Base-by-base conservation (phyloP, 2,113 vertebrate genomes). In the Silurus meridionalis region DNA sequence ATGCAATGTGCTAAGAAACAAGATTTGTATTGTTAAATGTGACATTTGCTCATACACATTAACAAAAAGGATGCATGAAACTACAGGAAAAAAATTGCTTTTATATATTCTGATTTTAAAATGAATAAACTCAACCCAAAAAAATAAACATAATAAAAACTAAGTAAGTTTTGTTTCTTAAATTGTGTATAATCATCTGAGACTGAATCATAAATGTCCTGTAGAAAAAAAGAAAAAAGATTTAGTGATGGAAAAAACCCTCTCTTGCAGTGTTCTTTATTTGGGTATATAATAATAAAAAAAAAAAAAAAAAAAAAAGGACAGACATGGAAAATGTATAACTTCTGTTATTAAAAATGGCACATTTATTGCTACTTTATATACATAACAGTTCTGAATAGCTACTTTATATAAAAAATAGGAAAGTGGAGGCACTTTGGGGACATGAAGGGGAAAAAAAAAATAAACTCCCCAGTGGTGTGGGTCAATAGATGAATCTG, bases 361-460 rank as follows among this genome's bases (percentile, higher is more conserved):
- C 96, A 97, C 96, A 95, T 97, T 97, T 97, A 98, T 97, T 97
- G 97, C 97, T 97, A 96, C 95, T 96, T 97, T 97, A 96, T 96
- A 95, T 96, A 97, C 96, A 97, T 94, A 96, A 97, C 95, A 96
- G 95, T 95, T 96, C 95, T 95, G 91, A 86, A 93, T 94, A 96
- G 94, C 94, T 95, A 96, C 96, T 96, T 94, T 94, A 93, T 94
- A 95, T 95, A 94, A 94, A 94, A 95, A 95, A 96, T 96, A 97
- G 95, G 95, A 96, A 96, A 96, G 91, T 93, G 93, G 93, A 95
- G 94, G 94, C 94, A 97, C 96, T 96, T 95, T 94, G 93, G 94
- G 94, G 94, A 95, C 92, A 91, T 84, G 95, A 94, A 37, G 37
- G 37, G 37, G 2, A 37, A 37, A 3, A 37, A 37, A 37, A 37